These are phyloP conservation scores for Halictus ligatus DNA, from an alignment of 2,888 invertebrate genomes.

Conservation along the genomic window DNA sequence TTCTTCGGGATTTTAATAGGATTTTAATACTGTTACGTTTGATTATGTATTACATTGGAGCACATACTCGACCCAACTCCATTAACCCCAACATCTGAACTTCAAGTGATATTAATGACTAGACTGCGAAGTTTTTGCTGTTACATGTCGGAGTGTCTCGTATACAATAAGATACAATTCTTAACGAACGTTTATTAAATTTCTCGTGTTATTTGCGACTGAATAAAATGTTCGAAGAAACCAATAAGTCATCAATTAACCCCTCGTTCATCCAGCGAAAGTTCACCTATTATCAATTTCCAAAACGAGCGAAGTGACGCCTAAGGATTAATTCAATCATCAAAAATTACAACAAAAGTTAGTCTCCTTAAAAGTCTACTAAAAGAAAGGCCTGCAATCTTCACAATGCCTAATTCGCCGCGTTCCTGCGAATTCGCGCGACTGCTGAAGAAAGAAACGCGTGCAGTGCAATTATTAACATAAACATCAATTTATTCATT, in stretches of 20 bases:
- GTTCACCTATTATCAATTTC: neutral
- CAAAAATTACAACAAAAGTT: too few species aligned
- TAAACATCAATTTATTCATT: neutral
- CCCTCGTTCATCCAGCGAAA: neutral
- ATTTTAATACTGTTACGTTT: neutral
- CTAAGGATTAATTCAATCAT: neutral
- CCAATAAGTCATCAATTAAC: neutral
- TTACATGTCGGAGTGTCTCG: neutral
- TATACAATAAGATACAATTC: slow-evolving; percentile 1
- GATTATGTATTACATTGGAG: neutral
- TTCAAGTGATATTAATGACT: slow-evolving; percentile 12
- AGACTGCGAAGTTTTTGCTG: slow-evolving; percentile 8
- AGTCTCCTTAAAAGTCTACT: too few species aligned
- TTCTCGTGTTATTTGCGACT: neutral
- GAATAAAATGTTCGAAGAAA: neutral
- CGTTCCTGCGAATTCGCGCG: too few species aligned
- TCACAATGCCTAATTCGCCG: too few species aligned
- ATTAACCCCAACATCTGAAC: slow-evolving; percentile 1
- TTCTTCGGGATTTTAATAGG: neutral
- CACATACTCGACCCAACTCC: neutral
- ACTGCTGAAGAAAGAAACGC: too few species aligned
- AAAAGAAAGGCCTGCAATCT: too few species aligned
- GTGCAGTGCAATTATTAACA: too few species aligned
- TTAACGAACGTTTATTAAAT: slow-evolving; percentile 6
- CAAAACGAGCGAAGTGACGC: neutral